These are phyloP conservation scores for Corticium candelabrum DNA, from an alignment of 37 sponge, comb jelly and placozoan genomes.

Conservation along the genomic window DNA sequence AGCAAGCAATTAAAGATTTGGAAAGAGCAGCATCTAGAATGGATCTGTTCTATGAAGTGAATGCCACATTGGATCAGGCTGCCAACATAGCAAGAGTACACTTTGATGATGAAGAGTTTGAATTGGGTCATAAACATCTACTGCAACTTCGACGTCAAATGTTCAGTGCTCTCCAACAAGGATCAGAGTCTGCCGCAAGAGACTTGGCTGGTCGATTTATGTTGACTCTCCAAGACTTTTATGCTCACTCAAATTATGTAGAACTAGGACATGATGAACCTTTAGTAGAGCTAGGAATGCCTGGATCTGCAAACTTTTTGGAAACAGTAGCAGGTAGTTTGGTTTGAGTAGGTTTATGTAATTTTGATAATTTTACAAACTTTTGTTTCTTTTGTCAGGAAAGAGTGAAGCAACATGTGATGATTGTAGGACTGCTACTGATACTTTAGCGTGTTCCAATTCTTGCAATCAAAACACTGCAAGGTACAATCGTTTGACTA, in stretches of 20 bases:
- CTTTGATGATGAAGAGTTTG: background rate
- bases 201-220: background rate
- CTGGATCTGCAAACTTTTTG: background rate
- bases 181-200: background rate
- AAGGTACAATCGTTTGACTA: background rate
- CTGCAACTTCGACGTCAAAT: background rate
- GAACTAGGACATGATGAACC: background rate
- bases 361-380: no score
- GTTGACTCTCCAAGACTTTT: background rate
- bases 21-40: background rate
- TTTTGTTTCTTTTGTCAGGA: background rate
- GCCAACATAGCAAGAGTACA: background rate
- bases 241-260: background rate
- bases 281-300: background rate
- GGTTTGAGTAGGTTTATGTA: no score
- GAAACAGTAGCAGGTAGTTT: background rate
- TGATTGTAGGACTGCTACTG: no score
- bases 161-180: background rate
- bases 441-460: background rate
- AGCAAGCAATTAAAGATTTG: background rate
- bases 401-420: no score
- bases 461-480: background rate
- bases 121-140: background rate
- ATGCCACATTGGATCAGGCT: background rate
- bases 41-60: background rate